phyloP scores from a whole-genome alignment of 2,113 vertebrate genomes.

The Laticauda laticaudata region DNA sequence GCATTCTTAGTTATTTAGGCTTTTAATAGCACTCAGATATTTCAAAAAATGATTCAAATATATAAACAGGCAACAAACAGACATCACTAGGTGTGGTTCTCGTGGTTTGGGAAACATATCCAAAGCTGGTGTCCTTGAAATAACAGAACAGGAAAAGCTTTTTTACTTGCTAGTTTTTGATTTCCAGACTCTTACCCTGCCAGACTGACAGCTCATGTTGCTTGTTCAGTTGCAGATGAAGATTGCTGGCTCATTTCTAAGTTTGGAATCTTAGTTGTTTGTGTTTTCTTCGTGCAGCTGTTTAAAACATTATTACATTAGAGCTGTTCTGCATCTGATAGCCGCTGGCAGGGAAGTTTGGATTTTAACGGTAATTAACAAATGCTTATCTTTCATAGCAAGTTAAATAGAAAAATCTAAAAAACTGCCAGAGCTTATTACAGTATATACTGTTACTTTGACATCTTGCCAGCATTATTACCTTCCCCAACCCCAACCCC shows the following conservation, averaged over 20 bases:
- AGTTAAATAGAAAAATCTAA: neutral
- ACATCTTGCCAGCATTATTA: neutral
- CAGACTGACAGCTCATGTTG: neutral
- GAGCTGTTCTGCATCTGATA: neutral
- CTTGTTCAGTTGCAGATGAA: neutral
- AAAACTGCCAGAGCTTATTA: neutral
- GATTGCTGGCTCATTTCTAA: neutral
- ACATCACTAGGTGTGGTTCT: constrained; percentile 52
- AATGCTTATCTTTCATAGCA: neutral
- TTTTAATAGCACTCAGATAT: constrained; percentile 32
- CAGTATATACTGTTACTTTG: neutral
- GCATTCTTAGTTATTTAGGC: constrained; percentile 29
- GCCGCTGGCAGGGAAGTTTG: neutral
- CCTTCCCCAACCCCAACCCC: neutral
- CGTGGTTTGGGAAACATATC: constrained; percentile 44
- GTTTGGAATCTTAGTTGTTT: neutral
- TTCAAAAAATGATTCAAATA: constrained; percentile 53
- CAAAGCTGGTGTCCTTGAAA: constrained; percentile 53
- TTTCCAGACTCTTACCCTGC: neutral
- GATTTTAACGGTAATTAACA: neutral
- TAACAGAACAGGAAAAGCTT: constrained; percentile 3
- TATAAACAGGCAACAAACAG: constrained; percentile 61
- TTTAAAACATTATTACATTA: neutral
- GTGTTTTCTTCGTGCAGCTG: neutral
- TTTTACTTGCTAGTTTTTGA: neutral